phyloP scores from a whole-genome alignment of 53 echinoderm and acorn worm genomes.

The Antedon mediterranea region DNA sequence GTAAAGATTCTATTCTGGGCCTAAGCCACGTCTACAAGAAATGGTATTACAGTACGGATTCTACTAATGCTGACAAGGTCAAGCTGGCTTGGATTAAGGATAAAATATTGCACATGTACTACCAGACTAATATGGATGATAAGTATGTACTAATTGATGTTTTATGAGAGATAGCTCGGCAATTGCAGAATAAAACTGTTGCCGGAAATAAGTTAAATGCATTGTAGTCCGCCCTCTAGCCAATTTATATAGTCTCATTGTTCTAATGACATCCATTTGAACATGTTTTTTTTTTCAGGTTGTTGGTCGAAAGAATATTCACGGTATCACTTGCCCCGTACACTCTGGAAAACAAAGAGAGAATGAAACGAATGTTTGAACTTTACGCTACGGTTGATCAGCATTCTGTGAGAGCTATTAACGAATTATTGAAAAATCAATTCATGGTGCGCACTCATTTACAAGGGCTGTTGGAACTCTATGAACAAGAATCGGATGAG shows the following conservation, averaged over 20 bases:
- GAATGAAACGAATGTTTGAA: conserved; percentile 65
- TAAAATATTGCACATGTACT: conserved; percentile 94
- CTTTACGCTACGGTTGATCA: conserved; percentile 84
- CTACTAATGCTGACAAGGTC: conserved; percentile 29
- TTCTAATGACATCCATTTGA: too few relatives aligned
- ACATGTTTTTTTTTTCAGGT: conserved; percentile 24
- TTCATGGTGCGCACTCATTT: conserved; percentile 65
- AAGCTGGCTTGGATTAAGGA: conserved; percentile 77
- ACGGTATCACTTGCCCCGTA: conserved; percentile 88
- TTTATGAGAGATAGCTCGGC: not conserved
- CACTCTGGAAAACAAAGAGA: conserved; percentile 65
- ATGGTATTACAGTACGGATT: conserved; percentile 60
- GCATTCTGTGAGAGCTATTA: conserved; percentile 85
- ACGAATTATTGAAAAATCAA: conserved; percentile 90
- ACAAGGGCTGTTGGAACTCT: conserved; percentile 52
- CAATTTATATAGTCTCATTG: too few relatives aligned
- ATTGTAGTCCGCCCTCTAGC: too few relatives aligned
- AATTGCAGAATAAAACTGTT: too few relatives aligned
- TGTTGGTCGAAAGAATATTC: conserved; percentile 85
- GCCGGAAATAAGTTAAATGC: too few relatives aligned
- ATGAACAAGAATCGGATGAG: conserved; percentile 44
- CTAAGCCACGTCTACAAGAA: conserved; percentile 96
- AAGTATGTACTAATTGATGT: conserved; percentile 22
- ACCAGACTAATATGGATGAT: conserved; percentile 82
- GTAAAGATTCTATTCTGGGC: conserved; percentile 82